Evolutionary conservation across 2,113 vertebrate species (phyloP).

Genomic region (Oreocharis arfaki): DNA sequence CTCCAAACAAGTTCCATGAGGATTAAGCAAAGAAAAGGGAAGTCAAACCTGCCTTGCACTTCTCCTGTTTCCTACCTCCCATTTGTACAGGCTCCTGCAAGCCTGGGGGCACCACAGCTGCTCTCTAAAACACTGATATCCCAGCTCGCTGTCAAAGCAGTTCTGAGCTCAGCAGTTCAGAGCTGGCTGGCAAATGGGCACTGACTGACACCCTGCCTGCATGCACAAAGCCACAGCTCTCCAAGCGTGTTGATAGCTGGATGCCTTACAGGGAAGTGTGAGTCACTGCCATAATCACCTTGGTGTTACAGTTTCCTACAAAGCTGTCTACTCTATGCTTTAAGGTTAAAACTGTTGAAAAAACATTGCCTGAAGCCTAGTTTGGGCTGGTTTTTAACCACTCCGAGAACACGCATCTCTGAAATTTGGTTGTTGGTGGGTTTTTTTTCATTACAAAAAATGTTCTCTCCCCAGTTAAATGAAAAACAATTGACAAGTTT

Average conservation of each 20-base stretch:
- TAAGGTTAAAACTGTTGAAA: conserved; percentile 45
- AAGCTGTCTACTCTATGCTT: conserved; percentile 52
- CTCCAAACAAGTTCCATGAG: not conserved
- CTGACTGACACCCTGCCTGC: conserved; percentile 4
- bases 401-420: not conserved
- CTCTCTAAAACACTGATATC: not conserved
- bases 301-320: conserved; percentile 51
- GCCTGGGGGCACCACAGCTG: not conserved
- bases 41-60: not conserved
- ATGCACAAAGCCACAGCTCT: not conserved
- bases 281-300: conserved; percentile 61
- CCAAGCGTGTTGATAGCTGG: conserved; percentile 42
- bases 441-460: not conserved
- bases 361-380: conserved; percentile 33
- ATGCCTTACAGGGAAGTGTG: conserved; percentile 59
- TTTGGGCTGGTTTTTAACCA: conserved; percentile 22
- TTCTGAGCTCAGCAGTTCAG: not conserved
- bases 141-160: not conserved
- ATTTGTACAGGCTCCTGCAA: not conserved
- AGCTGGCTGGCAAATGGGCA: conserved; percentile 26
- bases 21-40: not conserved
- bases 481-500: not conserved
- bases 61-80: not conserved
- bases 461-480: not conserved
- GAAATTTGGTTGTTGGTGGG: not conserved